Base-by-base conservation (phyloP, 2,797 vertebrate species). In the Melanotaenia boesemani region DNA sequence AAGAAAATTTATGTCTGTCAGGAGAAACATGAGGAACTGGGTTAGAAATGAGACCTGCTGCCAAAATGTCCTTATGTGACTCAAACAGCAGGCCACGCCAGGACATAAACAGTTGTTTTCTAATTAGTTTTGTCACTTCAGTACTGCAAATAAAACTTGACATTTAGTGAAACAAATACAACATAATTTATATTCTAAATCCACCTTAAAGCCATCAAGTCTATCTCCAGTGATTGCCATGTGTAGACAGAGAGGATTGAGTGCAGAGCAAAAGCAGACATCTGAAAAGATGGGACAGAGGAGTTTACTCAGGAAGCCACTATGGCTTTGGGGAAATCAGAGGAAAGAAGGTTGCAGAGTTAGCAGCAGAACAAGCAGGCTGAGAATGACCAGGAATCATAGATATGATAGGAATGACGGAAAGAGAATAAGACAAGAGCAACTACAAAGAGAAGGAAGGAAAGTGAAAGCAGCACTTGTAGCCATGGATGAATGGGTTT, bases 261-360 rank as follows among this genome's bases (percentile, higher is more conserved):
- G 72, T 79, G 75, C 76, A 67, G 83, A 88, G 86, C 24, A 32
- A 84, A 90, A 80, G 82, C 88, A 90, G 84, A 81, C 76, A 22
- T 74, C 26, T 67, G 9, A 41, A 55, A 50, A 63, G 82, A 91
- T 74, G 74, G 6, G 54, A 72, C 39, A 48, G 67, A 77, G 85
- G 67, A 77, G 85, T 70, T 81, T 55, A 55, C 66, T 39, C 71
- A 89, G 88, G 81, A 90, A 80, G 68, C 1, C n/a, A 15, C 67
- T 69, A 20, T 28, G 63, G 48, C 18, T 75, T 76, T 55, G 37
- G 36, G 57, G 63, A 55, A 57, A 70, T 28, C 36, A 52, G 44
- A 30, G 65, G 50, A 56, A 36, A 56, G 46, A 73, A 56, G 70
- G 80, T 72, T 56, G 70, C 26, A 34, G 69, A 72, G 76, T 69